Evolutionary conservation across 2,113 vertebrate genomes (phyloP).

Genomic region (Zeus faber): DNA sequence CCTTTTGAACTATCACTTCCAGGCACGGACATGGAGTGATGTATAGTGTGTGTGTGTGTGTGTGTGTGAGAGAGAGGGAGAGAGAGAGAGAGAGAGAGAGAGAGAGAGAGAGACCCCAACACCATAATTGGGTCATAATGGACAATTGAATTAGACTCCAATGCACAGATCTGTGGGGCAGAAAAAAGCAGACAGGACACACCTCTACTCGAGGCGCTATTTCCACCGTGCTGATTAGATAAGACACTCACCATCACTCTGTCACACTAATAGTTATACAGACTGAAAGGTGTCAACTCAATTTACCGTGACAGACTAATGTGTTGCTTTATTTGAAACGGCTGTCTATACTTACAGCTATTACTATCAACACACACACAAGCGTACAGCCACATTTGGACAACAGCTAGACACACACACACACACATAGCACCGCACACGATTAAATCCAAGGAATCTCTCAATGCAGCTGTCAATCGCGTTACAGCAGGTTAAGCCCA

Average conservation of each 20-base stretch:
- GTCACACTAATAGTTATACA: constrained; percentile 27
- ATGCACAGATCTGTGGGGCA: background rate
- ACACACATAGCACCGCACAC: background rate
- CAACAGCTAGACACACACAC: background rate
- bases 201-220: constrained; percentile 27
- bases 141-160: background rate
- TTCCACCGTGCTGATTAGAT: constrained; percentile 42
- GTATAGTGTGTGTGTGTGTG: background rate
- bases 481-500: no score
- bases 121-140: constrained; percentile 21
- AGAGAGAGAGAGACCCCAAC: no score
- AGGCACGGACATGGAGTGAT: no score
- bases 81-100: constrained; percentile 20
- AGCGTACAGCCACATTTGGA: background rate
- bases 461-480: no score
- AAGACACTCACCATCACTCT: constrained; percentile 7
- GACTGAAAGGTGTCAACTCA: constrained; percentile 35
- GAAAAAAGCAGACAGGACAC: constrained; percentile 28
- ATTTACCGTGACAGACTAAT: constrained; percentile 30
- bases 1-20: no score
- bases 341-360: background rate
- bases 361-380: constrained; percentile 9
- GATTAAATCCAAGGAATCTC: no score
- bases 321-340: constrained; percentile 14
- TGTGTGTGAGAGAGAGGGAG: no score